Evolutionary conservation across 2,888 invertebrate species (phyloP), one percentile per base, ranked within the genome.

Genomic region (Ganaspis brasiliensis): DNA sequence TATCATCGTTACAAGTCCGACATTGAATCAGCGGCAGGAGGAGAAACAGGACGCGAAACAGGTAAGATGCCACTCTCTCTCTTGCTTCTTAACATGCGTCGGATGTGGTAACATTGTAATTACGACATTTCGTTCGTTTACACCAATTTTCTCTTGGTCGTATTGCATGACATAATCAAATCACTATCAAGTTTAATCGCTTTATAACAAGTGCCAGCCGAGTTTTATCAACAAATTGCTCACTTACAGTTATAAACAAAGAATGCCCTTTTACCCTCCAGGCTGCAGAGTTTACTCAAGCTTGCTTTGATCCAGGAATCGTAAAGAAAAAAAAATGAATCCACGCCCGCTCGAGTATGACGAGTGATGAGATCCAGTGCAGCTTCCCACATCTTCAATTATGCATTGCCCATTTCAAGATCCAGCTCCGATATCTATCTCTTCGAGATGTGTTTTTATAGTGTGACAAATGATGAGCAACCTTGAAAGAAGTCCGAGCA

Each of bases 151-250:
- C 73, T 79, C 78, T 80, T 55, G 79, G 76, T 80, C 57, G 76
- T 74, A 61, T 21, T 21, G 26, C 84, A 80, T 87, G 86, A 85
- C 83, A 84, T 83, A 83, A 87, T 84, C 86, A 77, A 74, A 40
- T 74, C 70, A 71, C 78, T 75, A 67, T 63, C 73, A 52, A 31
- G 40, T 63, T 73, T 79, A 77, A 81, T 81, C 77, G 61, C 79
- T 76, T 67, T 74, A 26, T 67, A 45, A 67, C 45, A 45, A 67
- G 67, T 24, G n/a, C 9, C 24, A 45, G 24, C 21, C 4, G 12
- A 49, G 67, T 45, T 67, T 67, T 45, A 9, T 8, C 67, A 26
- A 24, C 24, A 67, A 67, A 67, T 67, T 67, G 67, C 45, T 45
- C 45, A 67, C 67, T 67, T 45, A 45, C 45, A 67, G 67, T 67